These are phyloP conservation scores for Leontocebus nigricollis DNA, from an alignment of 2,797 vertebrate species.

Conservation along the genomic window DNA sequence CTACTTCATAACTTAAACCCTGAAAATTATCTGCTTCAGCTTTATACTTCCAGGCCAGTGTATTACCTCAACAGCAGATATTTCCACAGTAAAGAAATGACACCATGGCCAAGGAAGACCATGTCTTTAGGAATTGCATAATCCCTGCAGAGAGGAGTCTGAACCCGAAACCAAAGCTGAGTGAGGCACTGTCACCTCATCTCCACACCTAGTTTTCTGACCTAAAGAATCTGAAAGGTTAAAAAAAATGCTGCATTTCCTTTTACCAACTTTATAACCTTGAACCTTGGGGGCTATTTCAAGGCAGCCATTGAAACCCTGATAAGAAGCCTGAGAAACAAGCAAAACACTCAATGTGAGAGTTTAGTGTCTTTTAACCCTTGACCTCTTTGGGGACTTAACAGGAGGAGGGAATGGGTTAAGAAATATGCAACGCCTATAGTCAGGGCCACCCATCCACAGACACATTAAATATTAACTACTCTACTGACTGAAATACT, in stretches of 20 bases:
- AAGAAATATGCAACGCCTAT: not conserved
- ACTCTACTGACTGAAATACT: conserved; percentile 43
- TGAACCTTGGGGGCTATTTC: conserved; percentile 46
- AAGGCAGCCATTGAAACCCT: conserved; percentile 36
- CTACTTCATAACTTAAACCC: not conserved
- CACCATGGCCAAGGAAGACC: not conserved
- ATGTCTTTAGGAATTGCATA: no score
- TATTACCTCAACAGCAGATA: not conserved
- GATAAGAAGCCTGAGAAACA: conserved; percentile 55
- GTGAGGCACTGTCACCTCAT: not conserved
- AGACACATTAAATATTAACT: conserved; percentile 65
- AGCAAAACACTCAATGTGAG: conserved; percentile 27
- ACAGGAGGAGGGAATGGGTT: not conserved
- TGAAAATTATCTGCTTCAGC: not conserved
- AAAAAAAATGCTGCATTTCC: not conserved
- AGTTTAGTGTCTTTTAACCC: conserved; percentile 50
- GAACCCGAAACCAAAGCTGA: not conserved
- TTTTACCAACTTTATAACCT: conserved; percentile 42
- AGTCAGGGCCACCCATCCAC: not conserved
- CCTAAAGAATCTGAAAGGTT: not conserved
- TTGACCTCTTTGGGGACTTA: conserved; percentile 19
- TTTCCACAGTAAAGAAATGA: conserved; percentile 14
- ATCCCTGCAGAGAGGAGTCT: not conserved
- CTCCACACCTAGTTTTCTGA: not conserved
- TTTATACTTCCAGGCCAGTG: not conserved